Conservation (phyloP, 1,140 invertebrate genomes). For the Panagrolaimus sp. region DNA sequence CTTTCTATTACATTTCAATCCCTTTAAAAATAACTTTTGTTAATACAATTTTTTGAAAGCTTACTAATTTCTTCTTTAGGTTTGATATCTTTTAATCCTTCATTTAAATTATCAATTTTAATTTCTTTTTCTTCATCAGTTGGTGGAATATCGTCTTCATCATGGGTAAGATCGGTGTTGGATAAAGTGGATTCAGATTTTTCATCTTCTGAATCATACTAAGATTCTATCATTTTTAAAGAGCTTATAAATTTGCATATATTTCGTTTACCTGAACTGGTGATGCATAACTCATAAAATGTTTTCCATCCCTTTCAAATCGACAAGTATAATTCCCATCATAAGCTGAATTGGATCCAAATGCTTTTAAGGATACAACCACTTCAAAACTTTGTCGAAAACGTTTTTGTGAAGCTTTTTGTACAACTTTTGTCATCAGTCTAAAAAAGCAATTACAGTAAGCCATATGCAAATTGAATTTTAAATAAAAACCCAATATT, state of each 20-base stretch:
- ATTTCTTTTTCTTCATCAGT: background rate
- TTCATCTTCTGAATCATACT: background rate
- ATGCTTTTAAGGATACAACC: background rate
- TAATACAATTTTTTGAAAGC: too few relatives aligned
- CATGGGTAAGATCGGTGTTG: background rate
- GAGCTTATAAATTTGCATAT: background rate
- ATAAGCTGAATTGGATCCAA: background rate
- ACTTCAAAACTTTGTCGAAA: background rate
- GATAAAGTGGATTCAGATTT: background rate
- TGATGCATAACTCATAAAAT: constrained; percentile 6
- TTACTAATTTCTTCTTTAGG: background rate
- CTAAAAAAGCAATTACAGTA: background rate
- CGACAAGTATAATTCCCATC: constrained; percentile 8
- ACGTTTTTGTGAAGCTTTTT: constrained; percentile 4
- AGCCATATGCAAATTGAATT: background rate
- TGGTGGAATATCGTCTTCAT: background rate
- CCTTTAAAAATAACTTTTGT: too few relatives aligned
- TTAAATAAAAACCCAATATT: background rate
- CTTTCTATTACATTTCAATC: too few relatives aligned
- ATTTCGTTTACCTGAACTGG: background rate
- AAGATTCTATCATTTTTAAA: background rate
- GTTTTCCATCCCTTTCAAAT: constrained; percentile 6
- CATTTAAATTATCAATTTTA: background rate
- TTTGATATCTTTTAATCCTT: constrained; percentile 1
- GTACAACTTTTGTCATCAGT: constrained; percentile 1